Evolutionary conservation across 2,888 invertebrate genomes (phyloP).

Genomic region (Aspidiotus destructor): DNA sequence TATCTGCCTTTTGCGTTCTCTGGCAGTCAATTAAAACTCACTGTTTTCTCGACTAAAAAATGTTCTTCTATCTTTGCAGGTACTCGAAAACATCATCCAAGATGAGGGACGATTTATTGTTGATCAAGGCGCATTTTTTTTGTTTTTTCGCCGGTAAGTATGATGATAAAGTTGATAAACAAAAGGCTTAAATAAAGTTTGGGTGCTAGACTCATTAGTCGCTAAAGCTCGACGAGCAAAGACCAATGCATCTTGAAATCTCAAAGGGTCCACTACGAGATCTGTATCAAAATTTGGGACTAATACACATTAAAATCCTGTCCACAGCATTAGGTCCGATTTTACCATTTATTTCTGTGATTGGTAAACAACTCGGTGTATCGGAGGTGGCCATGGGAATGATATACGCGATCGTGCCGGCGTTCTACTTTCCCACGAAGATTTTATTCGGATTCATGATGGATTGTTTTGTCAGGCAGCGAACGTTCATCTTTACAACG

Average conservation of each 20-base stretch:
- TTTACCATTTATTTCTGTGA: constrained; percentile 66
- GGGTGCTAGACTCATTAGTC: constrained; percentile 3
- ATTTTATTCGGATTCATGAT: constrained; percentile 65
- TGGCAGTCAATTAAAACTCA: no score
- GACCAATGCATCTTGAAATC: no score
- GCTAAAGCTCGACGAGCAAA: no score
- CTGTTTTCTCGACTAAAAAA: no score
- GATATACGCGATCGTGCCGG: constrained; percentile 62
- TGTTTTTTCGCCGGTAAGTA: constrained; percentile 75
- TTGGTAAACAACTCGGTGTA: constrained; percentile 66
- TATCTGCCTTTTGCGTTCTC: no score
- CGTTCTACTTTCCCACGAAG: constrained; percentile 67
- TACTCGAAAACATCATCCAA: background rate
- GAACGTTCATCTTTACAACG: constrained; percentile 61
- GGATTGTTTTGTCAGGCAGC: constrained; percentile 57
- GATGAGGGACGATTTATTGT: constrained; percentile 63
- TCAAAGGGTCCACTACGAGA: constrained; percentile 13
- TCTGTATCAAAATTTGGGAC: constrained; percentile 1
- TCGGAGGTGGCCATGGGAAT: constrained; percentile 66
- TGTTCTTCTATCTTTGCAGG: no score
- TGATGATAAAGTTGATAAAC: no score
- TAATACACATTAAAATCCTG: constrained; percentile 3
- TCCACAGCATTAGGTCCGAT: constrained; percentile 70
- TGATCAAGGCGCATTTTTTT: constrained; percentile 78
- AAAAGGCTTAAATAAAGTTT: background rate